A percentile compares a stretch with the other conserved stretches of the same genome.
Conservation (phyloP, 2,113 vertebrate genomes). For the Passerina amoena region DNA sequence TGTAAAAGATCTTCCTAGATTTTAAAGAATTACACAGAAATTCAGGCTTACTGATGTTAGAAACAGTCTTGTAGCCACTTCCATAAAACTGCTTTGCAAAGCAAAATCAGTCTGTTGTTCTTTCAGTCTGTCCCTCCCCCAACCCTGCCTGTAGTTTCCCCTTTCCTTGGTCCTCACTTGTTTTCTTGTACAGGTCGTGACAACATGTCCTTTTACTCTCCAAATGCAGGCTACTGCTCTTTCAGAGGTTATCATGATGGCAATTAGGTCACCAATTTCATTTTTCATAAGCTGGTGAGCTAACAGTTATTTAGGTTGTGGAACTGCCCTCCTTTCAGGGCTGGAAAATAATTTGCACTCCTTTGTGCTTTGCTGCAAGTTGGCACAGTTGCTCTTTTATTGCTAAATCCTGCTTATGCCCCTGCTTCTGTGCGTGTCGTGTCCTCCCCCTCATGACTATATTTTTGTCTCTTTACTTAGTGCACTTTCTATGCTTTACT, state of each 20-base stretch:
- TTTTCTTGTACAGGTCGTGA: neutral
- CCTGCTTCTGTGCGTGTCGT: neutral
- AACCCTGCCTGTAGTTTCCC: neutral
- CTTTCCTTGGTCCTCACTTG: neutral
- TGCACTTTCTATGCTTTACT: neutral
- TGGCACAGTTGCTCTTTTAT: constrained; percentile 67
- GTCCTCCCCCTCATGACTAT: neutral
- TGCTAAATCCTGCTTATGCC: neutral
- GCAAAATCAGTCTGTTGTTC: neutral
- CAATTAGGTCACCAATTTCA: neutral
- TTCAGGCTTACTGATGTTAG: neutral
- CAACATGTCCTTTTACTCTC: neutral
- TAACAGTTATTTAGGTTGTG: constrained; percentile 3
- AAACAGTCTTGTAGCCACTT: neutral
- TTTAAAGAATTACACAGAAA: neutral
- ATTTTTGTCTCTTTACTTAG: neutral
- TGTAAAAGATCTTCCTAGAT: neutral
- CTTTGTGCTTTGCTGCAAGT: constrained; percentile 38
- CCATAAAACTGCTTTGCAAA: neutral
- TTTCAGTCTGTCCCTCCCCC: neutral
- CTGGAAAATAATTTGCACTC: constrained; percentile 49
- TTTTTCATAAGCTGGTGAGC: neutral
- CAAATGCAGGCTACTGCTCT: neutral
- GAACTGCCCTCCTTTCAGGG: constrained; percentile 6
- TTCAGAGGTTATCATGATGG: neutral